phyloP scores from a whole-genome alignment of 2,113 vertebrate species.

The Corynorhinus townsendii region DNA sequence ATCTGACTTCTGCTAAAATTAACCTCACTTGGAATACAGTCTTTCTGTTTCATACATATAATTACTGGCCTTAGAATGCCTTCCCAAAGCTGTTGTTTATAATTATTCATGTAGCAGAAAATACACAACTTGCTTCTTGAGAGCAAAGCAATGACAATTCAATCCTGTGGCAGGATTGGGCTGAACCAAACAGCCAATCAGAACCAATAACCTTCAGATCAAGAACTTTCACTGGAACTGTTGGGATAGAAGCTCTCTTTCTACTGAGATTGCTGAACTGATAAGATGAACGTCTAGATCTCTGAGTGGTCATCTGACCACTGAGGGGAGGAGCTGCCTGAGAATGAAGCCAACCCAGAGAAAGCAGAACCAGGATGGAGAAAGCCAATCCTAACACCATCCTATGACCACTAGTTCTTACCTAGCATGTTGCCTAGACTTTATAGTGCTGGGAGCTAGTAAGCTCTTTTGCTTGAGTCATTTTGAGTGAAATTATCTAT shows the following conservation, averaged over 20 bases:
- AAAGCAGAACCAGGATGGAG: neutral
- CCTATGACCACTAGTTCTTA: neutral
- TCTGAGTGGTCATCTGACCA: neutral
- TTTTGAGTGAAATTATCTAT: neutral
- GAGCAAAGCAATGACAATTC: conserved; percentile 38
- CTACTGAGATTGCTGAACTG: neutral
- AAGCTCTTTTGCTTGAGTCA: neutral
- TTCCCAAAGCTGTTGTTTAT: conserved; percentile 39
- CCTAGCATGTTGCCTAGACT: neutral
- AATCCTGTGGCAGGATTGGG: neutral
- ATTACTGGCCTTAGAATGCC: conserved; percentile 60
- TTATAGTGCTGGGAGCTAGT: neutral
- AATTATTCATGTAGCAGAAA: conserved; percentile 51
- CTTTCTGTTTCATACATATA: conserved; percentile 69
- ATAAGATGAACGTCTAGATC: neutral
- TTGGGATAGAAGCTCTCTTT: neutral
- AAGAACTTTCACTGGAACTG: neutral
- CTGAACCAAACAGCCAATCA: neutral
- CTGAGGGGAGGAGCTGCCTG: neutral
- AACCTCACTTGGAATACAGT: conserved; percentile 56
- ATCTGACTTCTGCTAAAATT: conserved; percentile 71
- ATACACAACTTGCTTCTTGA: conserved; percentile 49
- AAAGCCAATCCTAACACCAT: neutral
- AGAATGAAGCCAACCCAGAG: neutral
- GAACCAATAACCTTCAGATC: neutral